Evolutionary conservation across 2,888 invertebrate species (phyloP).

Genomic region (Syritta pipiens): DNA sequence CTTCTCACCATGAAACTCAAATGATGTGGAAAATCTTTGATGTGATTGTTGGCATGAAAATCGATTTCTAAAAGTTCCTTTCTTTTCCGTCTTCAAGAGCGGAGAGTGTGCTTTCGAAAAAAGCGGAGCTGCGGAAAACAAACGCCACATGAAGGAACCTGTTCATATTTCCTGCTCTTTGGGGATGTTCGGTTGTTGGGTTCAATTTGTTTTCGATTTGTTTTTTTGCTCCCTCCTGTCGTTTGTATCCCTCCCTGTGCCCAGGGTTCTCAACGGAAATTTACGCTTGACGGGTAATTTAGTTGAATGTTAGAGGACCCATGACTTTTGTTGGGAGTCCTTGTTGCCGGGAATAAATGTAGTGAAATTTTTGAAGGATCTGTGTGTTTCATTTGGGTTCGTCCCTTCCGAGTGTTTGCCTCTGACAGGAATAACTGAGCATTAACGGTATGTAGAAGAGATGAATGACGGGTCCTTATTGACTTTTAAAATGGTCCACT

Average conservation of each 20-base stretch:
- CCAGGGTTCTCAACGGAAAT: constrained; percentile 7
- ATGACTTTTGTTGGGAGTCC: constrained; percentile 25
- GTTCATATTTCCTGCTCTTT: constrained; percentile 44
- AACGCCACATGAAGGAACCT: constrained; percentile 15
- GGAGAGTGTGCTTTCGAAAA: background rate
- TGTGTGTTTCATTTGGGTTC: constrained; percentile 18
- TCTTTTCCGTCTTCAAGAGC: background rate
- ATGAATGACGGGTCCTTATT: background rate
- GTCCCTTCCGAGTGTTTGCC: constrained; percentile 21
- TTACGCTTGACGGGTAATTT: constrained; percentile 45
- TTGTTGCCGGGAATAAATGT: background rate
- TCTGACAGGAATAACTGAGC: constrained; percentile 33
- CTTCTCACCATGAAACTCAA: constrained; percentile 46
- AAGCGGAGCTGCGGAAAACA: constrained; percentile 7
- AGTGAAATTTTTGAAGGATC: background rate
- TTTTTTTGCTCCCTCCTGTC: background rate
- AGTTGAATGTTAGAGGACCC: constrained; percentile 9
- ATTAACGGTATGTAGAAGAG: background rate
- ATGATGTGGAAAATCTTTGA: constrained; percentile 53
- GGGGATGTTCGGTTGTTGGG: constrained; percentile 41
- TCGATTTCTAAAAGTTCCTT: constrained; percentile 43
- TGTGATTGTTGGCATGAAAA: constrained; percentile 55
- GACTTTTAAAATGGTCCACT: background rate
- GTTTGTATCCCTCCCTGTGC: too few species aligned
- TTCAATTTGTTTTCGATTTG: constrained; percentile 18